Conservation (phyloP, 2,113 vertebrate species). For the Tupaia chinensis region DNA sequence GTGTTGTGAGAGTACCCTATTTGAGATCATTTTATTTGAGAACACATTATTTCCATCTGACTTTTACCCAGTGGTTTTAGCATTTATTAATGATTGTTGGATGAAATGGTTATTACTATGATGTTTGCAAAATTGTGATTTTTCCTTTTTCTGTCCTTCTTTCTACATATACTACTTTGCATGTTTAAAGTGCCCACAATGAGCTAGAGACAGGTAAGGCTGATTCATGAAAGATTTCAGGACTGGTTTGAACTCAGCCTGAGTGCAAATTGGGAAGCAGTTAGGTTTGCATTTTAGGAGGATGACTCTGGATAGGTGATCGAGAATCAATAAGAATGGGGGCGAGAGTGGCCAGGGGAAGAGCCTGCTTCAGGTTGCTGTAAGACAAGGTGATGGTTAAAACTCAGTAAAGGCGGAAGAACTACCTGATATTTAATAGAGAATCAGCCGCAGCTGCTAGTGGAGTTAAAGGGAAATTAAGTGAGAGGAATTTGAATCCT, state of each 20-base stretch:
- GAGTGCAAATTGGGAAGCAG: neutral
- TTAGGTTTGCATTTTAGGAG: neutral
- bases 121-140: neutral
- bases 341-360: neutral
- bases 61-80: neutral
- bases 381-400: neutral
- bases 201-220: neutral
- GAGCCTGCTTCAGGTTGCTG: too few species aligned
- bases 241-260: neutral
- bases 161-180: neutral
- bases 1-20: neutral
- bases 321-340: neutral
- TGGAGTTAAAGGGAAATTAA: neutral
- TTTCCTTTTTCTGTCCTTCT: neutral
- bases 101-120: neutral
- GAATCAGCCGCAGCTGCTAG: neutral
- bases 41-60: neutral
- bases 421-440: neutral
- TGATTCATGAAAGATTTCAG: neutral
- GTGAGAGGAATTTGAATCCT: neutral
- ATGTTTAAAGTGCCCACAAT: neutral
- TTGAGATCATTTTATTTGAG: neutral
- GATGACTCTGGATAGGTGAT: neutral
- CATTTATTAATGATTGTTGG: slow-evolving; percentile 18
- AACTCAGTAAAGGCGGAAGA: neutral